phyloP scores from a whole-genome alignment of 2,113 vertebrate species.

The Aptenodytes forsteri region DNA sequence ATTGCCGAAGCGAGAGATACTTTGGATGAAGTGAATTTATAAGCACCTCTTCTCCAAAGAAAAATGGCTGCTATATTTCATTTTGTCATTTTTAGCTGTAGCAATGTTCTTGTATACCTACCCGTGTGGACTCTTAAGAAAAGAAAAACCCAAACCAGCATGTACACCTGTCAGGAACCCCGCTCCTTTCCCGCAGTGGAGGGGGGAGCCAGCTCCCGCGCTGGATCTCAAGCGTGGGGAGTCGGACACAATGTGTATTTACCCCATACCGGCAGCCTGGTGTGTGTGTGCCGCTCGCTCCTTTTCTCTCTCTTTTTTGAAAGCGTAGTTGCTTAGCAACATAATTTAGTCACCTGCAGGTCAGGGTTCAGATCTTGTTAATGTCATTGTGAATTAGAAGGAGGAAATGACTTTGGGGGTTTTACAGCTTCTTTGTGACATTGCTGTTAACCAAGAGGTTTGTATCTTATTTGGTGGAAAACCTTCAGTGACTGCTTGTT shows the following conservation, averaged over 20 bases:
- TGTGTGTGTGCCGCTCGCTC: accelerated
- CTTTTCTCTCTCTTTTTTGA: background rate
- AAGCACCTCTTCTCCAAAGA: slow-evolving; percentile 74
- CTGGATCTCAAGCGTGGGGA: background rate
- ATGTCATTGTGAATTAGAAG: slow-evolving; percentile 70
- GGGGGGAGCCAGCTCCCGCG: background rate
- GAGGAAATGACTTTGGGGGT: slow-evolving; percentile 52
- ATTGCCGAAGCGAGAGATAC: slow-evolving; percentile 72
- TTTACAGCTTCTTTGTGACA: slow-evolving; percentile 56
- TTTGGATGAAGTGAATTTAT: slow-evolving; percentile 76
- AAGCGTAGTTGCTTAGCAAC: slow-evolving; percentile 67
- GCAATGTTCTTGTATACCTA: slow-evolving; percentile 64
- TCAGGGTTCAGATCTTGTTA: slow-evolving; percentile 70
- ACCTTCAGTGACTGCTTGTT: background rate
- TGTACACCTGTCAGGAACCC: background rate
- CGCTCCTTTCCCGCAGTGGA: background rate
- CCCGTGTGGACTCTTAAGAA: background rate
- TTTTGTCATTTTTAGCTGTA: slow-evolving; percentile 75
- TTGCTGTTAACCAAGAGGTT: slow-evolving; percentile 3
- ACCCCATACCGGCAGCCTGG: background rate
- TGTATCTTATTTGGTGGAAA: background rate
- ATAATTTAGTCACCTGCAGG: slow-evolving; percentile 68
- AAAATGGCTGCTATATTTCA: slow-evolving; percentile 83
- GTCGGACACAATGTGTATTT: background rate
- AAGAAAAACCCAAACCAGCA: background rate